Evolutionary conservation across 2,113 vertebrate genomes (phyloP).

Genomic region (Onychostoma macrolepis): DNA sequence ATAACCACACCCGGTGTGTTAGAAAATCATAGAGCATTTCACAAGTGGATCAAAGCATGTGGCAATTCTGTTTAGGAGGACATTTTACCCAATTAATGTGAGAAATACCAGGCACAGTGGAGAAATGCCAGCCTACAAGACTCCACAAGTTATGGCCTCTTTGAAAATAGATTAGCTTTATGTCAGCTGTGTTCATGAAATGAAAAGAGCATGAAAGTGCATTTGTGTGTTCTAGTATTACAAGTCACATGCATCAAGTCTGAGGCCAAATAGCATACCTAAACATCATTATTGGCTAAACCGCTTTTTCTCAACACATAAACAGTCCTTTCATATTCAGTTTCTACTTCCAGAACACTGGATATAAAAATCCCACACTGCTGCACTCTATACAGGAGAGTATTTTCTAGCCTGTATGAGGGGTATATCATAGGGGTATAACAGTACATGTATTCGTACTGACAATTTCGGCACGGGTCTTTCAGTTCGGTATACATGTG

Average conservation of each 20-base stretch:
- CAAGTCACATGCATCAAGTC: background rate
- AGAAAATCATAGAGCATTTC: slow-evolving; percentile 14
- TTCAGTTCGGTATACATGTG: too few relatives aligned
- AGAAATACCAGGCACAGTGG: background rate
- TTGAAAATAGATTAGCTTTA: background rate
- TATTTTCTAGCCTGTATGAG: too few relatives aligned
- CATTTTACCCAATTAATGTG: slow-evolving; percentile 7
- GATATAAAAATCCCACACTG: background rate
- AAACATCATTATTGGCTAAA: background rate
- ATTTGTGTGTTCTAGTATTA: background rate
- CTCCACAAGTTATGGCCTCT: slow-evolving; percentile 1
- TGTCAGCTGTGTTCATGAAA: background rate
- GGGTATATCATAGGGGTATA: too few relatives aligned
- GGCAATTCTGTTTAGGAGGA: background rate
- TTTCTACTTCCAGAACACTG: background rate
- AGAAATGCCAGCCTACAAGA: background rate
- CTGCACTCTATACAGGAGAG: background rate
- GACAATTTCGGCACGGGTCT: too few relatives aligned
- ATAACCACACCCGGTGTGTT: slow-evolving; percentile 9
- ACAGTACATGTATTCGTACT: too few relatives aligned
- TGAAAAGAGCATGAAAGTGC: background rate
- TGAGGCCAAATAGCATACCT: background rate
- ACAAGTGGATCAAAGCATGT: slow-evolving; percentile 1
- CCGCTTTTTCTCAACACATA: background rate
- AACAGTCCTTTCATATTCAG: background rate